Conservation (phyloP, 1,140 invertebrate genomes). For the Neuroterus valhalla region DNA sequence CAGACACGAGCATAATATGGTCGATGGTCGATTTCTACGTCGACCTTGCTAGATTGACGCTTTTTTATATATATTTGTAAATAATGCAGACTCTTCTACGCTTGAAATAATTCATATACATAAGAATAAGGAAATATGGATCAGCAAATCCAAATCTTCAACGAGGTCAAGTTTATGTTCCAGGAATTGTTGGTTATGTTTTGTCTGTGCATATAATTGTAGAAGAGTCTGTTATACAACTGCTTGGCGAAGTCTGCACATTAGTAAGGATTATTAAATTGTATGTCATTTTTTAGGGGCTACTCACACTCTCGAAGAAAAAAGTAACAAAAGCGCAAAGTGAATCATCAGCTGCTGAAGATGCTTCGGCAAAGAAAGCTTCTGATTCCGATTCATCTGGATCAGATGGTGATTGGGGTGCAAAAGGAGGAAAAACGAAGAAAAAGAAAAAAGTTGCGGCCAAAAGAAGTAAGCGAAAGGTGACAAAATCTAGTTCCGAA, state of each 20-base stretch:
- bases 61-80: not conserved
- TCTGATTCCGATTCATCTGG: constrained; percentile 82
- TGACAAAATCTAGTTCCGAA: constrained; percentile 77
- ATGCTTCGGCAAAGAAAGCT: constrained; percentile 69
- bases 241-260: no score
- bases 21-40: no score
- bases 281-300: constrained; percentile 80
- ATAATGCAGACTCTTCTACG: not conserved
- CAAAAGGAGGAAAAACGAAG: constrained; percentile 76
- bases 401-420: constrained; percentile 84
- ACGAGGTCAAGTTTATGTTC: not conserved
- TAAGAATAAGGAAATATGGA: not conserved
- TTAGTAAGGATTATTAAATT: no score
- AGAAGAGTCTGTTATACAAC: no score
- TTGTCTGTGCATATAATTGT: no score
- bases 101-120: not conserved
- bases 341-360: constrained; percentile 76
- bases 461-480: constrained; percentile 67
- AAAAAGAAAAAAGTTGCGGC: constrained; percentile 77
- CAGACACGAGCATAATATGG: no score
- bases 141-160: not conserved
- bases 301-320: constrained; percentile 86
- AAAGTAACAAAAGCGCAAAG: constrained; percentile 81
- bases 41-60: not conserved
- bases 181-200: no score